These are phyloP conservation scores for Helarctos malayanus DNA, from an alignment of 2,797 vertebrate species.

Conservation along the genomic window DNA sequence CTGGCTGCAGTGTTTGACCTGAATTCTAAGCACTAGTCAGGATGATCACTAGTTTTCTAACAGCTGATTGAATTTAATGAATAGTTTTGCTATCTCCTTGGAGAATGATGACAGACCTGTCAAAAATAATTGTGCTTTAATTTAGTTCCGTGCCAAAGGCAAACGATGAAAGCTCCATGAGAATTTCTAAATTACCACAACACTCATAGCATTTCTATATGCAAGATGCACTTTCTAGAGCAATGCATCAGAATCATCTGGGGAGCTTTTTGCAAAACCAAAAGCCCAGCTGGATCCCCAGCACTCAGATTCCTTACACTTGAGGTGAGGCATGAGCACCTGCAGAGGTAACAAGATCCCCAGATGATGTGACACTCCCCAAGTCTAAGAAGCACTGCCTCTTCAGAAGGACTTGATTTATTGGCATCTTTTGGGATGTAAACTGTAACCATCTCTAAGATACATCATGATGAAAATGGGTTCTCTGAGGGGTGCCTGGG, in stretches of 20 bases:
- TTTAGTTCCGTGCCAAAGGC: conserved; percentile 3
- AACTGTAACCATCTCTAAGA: background rate
- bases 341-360: background rate
- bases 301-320: background rate
- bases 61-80: conserved; percentile 55
- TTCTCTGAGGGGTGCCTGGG: background rate
- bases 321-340: background rate
- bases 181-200: conserved; percentile 49
- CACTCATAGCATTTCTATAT: background rate
- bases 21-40: background rate
- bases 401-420: background rate
- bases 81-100: conserved; percentile 46
- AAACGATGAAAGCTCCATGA: conserved; percentile 3
- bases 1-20: background rate
- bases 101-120: conserved; percentile 60
- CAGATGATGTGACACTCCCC: background rate
- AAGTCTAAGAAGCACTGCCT: background rate
- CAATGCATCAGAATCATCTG: background rate
- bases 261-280: background rate
- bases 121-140: conserved; percentile 65
- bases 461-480: background rate
- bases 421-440: background rate
- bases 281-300: too few relatives aligned
- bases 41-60: background rate
- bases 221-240: background rate